Evolutionary conservation across 2,113 vertebrate species (phyloP).

Genomic region (Bungarus multicinctus): DNA sequence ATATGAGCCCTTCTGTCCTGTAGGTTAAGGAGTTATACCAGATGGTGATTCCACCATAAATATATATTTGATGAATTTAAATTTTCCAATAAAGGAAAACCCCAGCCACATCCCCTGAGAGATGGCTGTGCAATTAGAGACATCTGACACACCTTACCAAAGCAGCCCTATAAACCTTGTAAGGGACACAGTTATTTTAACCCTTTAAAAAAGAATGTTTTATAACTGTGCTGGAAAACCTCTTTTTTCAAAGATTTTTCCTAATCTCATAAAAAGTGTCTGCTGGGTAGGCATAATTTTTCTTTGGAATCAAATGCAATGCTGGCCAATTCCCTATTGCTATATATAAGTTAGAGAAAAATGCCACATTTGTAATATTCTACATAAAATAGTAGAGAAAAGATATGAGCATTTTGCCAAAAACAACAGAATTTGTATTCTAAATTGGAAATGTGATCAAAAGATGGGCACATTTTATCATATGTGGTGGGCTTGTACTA

Average conservation of each 20-base stretch:
- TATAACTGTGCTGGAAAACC: background rate
- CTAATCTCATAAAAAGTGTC: background rate
- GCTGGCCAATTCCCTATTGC: background rate
- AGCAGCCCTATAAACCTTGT: background rate
- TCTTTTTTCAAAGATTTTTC: too few relatives aligned
- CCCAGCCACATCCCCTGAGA: background rate
- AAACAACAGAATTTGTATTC: background rate
- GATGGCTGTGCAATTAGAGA: background rate
- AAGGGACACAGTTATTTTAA: background rate
- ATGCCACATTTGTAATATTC: background rate
- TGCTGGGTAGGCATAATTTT: background rate
- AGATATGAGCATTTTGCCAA: background rate
- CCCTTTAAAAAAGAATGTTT: background rate
- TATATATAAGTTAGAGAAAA: slow-evolving; percentile 19
- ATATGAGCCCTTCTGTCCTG: background rate
- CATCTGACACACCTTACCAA: background rate
- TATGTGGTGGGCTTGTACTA: too few relatives aligned
- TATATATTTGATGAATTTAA: background rate
- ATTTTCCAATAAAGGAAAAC: background rate
- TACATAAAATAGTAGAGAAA: background rate
- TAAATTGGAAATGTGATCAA: background rate
- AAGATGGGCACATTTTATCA: too few relatives aligned
- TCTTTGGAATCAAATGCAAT: slow-evolving; percentile 5
- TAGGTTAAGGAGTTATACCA: background rate
- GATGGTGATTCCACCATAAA: background rate